Evolutionary conservation across 1,140 invertebrate genomes (phyloP), one percentile per base, ranked within the genome.

Genomic region (Trachymyrmex cornetzi): DNA sequence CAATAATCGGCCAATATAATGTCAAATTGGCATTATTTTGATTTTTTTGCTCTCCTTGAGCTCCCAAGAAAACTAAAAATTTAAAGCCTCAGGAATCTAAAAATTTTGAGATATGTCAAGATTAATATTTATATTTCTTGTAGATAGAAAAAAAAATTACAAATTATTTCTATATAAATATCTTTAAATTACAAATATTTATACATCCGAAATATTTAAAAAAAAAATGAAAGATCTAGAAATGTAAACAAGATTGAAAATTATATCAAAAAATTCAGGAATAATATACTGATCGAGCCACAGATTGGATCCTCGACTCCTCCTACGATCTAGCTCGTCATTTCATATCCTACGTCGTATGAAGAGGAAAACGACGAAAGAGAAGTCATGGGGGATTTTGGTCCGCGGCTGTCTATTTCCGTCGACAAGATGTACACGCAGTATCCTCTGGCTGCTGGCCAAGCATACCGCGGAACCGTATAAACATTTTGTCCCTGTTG

Each of bases 301-400:
- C n/a, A 59, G 9, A 48, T 79, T 16, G 30, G 38, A 48, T 57
- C 11, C 19, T 24, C 24, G 19, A 0, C 24, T 22, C 4, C 22
- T 50, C 11, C 14, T 34, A 14, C 1, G n/a, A 4, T 38, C 30
- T 48, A 34, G 9, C 61, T 75, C 34, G 44, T 61, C 67, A 72
- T 82, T 75, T 38, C 19, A 44, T n/a, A 22, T 44, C 22, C 50
- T 38, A 81, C 64, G 44, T 84, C 69, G 80, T 59, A 61, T 38
- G 38, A 44, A 63, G 90, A 91, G 53, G 74, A 91, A 86, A 80
- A 90, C 63, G 75, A 91, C 55, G 72, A 89, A 89, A 69, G 86
- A 90, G 90, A 94, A 94, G 88, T 94, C 94, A 94, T 94, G 94
- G 94, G 94, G 93, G 93, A 94, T 94, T 94, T 94, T 93, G 85